Base-by-base conservation (phyloP, 2,888 invertebrate species). In the Eulithis testata region DNA sequence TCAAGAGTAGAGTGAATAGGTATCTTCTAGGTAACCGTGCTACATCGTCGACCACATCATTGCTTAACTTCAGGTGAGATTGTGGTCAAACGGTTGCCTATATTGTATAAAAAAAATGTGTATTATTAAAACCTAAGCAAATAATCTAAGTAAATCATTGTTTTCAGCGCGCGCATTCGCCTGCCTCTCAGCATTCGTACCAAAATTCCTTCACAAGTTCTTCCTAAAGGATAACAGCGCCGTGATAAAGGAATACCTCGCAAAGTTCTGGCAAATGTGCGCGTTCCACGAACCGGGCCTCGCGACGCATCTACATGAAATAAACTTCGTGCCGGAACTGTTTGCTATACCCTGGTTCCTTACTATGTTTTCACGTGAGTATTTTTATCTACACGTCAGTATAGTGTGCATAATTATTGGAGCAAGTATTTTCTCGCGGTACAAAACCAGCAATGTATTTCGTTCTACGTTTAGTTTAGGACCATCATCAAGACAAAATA, bases 331-430 rank as follows among this genome's bases (percentile, higher is more conserved):
- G 74, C 99, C 99, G 0, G 99, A 99, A 88, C 94, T 99, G 12
- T 99, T 99, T 89, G 98, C 99, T 21, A 99, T 99, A 86, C 99
- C 99, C 0, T 99, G 99, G 99, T 99, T 99, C 86, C 94, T 99
- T 44, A 99, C 99, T 6, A 98, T 99, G 97, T 99, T 98, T 92
- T 98, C 99, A 65, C 99, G 98, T 99, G 91, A 96, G 97, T 95
- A 37, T 49, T 49, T 14, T 31, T 1, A 31, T 31, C 31, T 31
- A 31, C 31, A 31, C 31, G 21, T 21, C 21, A 21, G 21, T 21
- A 21, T 21, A 2, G 21, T 21, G 2, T 21, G 21, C 21, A 21
- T 21, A 21, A 21, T 21, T 21, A 21, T 21, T 21, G 21, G 21
- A 21, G 21, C 21, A 2, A 21, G 21, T 21, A 21, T 21, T 31